These are phyloP conservation scores for Theropithecus gelada DNA, from an alignment of 2,113 vertebrate genomes.

Conservation along the genomic window DNA sequence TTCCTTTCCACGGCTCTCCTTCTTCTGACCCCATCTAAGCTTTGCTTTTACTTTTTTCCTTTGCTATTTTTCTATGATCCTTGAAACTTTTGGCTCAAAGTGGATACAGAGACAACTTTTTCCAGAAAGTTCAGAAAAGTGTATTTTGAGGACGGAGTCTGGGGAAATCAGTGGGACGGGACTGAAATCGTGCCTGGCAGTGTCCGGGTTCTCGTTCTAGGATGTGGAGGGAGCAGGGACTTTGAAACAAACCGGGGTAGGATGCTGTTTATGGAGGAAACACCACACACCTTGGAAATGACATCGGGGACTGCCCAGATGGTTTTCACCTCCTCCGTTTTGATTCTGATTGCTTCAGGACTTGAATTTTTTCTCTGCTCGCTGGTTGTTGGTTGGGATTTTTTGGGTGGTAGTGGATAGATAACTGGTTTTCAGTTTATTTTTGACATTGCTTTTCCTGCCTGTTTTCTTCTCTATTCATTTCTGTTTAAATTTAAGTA, in stretches of 20 bases:
- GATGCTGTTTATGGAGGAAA: neutral
- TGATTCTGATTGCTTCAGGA: neutral
- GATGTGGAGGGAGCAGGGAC: slow-evolving; percentile 28
- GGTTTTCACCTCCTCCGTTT: neutral
- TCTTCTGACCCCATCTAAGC: neutral
- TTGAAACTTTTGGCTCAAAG: neutral
- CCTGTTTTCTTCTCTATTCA: neutral
- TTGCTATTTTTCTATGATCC: neutral
- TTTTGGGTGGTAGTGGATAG: neutral
- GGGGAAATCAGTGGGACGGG: rapidly evolving
- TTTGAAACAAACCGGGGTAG: neutral
- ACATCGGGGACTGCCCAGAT: neutral
- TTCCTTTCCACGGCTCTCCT: neutral
- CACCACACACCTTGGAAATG: neutral
- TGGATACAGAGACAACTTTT: neutral
- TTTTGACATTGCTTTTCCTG: neutral
- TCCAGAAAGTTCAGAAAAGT: slow-evolving; percentile 53
- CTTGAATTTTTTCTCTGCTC: neutral
- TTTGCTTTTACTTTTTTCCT: neutral
- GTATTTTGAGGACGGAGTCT: rapidly evolving
- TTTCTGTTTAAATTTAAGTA: neutral
- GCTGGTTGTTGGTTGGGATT: neutral
- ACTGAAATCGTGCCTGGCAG: neutral
- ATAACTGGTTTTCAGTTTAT: neutral
- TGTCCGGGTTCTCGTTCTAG: neutral